Evolutionary conservation across 1,140 invertebrate species (phyloP), one percentile per base, ranked within the genome.

Genomic region (Drosophila kepulauana): DNA sequence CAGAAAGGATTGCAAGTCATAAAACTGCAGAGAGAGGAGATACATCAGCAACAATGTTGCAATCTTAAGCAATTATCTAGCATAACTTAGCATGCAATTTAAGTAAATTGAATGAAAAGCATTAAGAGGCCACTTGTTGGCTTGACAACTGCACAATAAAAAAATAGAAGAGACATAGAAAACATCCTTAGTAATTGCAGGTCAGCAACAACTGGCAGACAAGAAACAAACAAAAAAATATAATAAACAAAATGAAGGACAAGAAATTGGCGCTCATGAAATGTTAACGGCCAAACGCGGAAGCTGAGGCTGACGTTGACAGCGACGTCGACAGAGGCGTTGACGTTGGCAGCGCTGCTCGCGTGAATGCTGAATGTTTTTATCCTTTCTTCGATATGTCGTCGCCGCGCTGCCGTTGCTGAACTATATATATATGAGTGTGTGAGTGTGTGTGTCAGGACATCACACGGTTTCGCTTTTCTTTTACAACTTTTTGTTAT

Each of bases 401-500:
- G 84, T 82, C 76, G 82, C 67, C 58, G 78, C 75, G 38, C 38
- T 45, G 64, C 61, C 57, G 59, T 45, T 79, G 63, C 51, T 58
- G 15, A 13, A 7, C 41, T 35, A 20, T 59, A 48, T 65, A 38
- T 52, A 38, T 59, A 56, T 61, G 45, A 75, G 30, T 65, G 10
- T 35, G 16, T 66, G 54, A 68, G 54, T 73, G 43, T 68, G 65
- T 59, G 57, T 63, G 46, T 57, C 75, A 89, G 85, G 81, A 88
- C 85, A 88, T 89, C 84, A 87, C 84, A 87, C 84, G 86, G 85
- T 89, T 88, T 88, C 85, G 85, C 85, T 88, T 88, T 88, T 88
- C 85, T 88, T 88, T 88, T 88, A 84, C 85, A 89, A 87, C 84
- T 88, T 88, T 89, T 88, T 88, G 85, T 85, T 88, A 88, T 88